These are phyloP conservation scores for Heteractis magnifica DNA, from an alignment of 92 coral and sea anemone species.

Conservation along the genomic window DNA sequence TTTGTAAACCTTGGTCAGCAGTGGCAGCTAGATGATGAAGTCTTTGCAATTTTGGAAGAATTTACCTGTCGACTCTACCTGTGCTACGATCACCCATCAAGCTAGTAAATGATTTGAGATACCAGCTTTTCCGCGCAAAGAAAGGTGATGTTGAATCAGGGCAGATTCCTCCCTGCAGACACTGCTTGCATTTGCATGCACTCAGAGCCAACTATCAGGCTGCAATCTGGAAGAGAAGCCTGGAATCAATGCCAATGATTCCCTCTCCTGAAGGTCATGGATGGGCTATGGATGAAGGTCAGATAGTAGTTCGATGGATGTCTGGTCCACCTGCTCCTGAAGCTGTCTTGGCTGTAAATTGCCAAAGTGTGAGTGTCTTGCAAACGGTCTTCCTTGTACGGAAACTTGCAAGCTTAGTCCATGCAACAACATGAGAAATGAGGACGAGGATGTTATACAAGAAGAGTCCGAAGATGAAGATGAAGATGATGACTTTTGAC, in stretches of 20 bases:
- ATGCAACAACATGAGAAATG: slow-evolving; percentile 22
- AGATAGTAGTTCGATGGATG: slow-evolving; percentile 49
- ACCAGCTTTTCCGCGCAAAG: slow-evolving; percentile 46
- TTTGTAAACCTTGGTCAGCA: neutral
- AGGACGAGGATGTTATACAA: too few relatives aligned
- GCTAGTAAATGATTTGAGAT: slow-evolving; percentile 48
- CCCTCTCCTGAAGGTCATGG: slow-evolving; percentile 50
- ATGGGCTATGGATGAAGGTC: slow-evolving; percentile 49
- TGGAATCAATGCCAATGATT: slow-evolving; percentile 41
- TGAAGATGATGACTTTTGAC: too few relatives aligned
- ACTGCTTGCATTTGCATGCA: slow-evolving; percentile 54
- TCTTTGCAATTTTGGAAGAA: slow-evolving; percentile 44
- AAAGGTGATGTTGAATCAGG: slow-evolving; percentile 62
- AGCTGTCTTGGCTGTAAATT: slow-evolving; percentile 43
- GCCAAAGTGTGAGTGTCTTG: slow-evolving; percentile 43
- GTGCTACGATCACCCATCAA: slow-evolving; percentile 17
- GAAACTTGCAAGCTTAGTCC: slow-evolving; percentile 44
- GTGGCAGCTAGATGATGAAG: slow-evolving; percentile 39
- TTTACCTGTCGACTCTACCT: slow-evolving; percentile 50
- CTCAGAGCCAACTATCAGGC: slow-evolving; percentile 62
- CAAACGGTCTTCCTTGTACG: slow-evolving; percentile 46
- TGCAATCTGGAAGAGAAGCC: slow-evolving; percentile 46
- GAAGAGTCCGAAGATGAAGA: too few relatives aligned
- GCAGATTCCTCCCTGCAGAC: slow-evolving; percentile 60
- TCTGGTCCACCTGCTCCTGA: slow-evolving; percentile 56